Percentiles rank a stretch among this genome's conserved stretches.
phyloP scores from a whole-genome alignment of 2,888 invertebrate species.

The Phytoseiulus persimilis region DNA sequence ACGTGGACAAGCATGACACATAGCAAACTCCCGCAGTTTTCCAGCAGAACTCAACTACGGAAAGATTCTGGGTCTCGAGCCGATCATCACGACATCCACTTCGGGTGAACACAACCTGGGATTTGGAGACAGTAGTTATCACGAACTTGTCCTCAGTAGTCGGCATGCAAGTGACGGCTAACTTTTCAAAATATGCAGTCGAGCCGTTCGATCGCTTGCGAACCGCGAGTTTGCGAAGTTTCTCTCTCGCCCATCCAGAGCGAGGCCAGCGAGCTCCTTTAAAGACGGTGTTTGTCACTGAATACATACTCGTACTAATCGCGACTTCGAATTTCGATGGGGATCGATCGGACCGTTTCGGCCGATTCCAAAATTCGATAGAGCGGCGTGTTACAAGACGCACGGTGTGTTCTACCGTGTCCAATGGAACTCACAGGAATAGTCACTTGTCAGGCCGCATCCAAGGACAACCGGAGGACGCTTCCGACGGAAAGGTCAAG shows the following conservation, averaged over 20 bases:
- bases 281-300: background rate
- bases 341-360: background rate
- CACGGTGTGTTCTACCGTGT: background rate
- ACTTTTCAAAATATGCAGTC: background rate
- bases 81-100: too few relatives aligned
- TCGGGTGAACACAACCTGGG: too few relatives aligned
- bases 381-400: background rate
- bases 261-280: background rate
- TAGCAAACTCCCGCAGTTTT: too few relatives aligned
- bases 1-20: too few relatives aligned
- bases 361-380: background rate
- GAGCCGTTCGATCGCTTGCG: background rate
- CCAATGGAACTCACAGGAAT: background rate
- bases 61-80: too few relatives aligned
- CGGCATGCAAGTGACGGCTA: too few relatives aligned
- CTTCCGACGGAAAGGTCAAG: too few relatives aligned
- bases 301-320: background rate
- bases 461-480: too few relatives aligned
- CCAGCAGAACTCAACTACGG: too few relatives aligned
- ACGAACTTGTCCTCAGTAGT: too few relatives aligned
- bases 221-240: background rate
- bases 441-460: too few relatives aligned
- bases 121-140: too few relatives aligned
- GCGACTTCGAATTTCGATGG: background rate
- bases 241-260: background rate